Conservation (phyloP, 2,113 vertebrate species). For the Todiramphus chloris region DNA sequence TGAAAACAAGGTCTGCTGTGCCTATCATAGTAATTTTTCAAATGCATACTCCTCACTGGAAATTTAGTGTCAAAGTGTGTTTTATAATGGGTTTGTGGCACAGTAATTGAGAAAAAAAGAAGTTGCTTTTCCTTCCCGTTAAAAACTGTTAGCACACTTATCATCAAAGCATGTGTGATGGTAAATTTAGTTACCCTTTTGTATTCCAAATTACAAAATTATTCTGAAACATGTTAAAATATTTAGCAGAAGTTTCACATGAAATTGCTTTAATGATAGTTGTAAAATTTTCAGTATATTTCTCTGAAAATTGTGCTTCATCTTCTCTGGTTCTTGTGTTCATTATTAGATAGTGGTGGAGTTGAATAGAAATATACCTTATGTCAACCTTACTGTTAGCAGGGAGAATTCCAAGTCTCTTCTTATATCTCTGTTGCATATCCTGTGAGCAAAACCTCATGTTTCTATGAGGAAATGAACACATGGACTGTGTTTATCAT, state of each 20-base stretch:
- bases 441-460: rapidly evolving
- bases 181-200: background rate
- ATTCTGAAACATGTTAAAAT: background rate
- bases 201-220: background rate
- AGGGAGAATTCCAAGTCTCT: background rate
- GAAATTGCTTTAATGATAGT: background rate
- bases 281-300: background rate
- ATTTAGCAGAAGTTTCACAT: background rate
- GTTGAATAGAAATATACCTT: background rate
- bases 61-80: background rate
- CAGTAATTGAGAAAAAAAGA: background rate
- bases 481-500: background rate
- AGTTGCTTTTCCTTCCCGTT: background rate
- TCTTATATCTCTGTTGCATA: background rate
- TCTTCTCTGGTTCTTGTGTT: background rate
- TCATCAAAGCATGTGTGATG: background rate
- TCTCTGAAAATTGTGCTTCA: background rate
- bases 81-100: background rate
- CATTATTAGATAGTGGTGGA: background rate
- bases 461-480: background rate
- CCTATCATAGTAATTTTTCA: background rate
- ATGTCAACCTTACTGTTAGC: background rate
- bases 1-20: background rate
- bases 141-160: background rate
- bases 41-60: background rate